phyloP scores from a whole-genome alignment of 2,797 vertebrate species.

The Gallinago solitaria region DNA sequence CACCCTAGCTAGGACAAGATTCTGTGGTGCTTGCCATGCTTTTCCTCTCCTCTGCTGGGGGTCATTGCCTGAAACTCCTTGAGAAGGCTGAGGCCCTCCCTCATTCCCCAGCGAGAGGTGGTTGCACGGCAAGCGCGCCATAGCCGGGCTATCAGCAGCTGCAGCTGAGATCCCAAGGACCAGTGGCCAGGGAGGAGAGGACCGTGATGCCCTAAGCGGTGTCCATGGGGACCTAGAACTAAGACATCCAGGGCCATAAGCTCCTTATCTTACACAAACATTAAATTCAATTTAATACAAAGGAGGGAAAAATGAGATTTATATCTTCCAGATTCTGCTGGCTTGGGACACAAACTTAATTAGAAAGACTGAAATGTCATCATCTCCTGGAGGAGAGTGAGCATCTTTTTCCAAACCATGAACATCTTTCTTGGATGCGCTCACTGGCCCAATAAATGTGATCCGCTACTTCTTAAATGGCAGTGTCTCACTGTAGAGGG shows the following conservation, averaged over 20 bases:
- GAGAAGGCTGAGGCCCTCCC: background rate
- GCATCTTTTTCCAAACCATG: background rate
- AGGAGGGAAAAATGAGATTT: background rate
- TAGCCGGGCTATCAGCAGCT: background rate
- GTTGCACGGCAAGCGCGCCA: background rate
- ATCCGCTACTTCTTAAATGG: background rate
- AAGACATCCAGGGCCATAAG: background rate
- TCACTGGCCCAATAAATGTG: background rate
- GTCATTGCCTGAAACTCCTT: background rate
- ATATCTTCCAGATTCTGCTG: conserved; percentile 26
- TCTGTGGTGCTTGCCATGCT: background rate
- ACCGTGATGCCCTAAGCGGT: background rate
- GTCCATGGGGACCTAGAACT: background rate
- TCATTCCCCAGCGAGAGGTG: background rate
- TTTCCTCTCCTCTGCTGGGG: background rate
- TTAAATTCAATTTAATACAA: conserved; percentile 39
- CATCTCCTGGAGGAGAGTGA: conserved; percentile 31
- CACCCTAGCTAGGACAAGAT: background rate
- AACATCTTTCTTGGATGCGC: conserved; percentile 4
- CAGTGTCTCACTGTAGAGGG: background rate
- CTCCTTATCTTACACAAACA: conserved; percentile 35
- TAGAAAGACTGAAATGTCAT: conserved; percentile 55
- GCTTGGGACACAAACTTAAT: conserved; percentile 34
- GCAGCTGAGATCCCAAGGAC: background rate
- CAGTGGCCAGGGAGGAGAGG: background rate